Evolutionary conservation across 2,113 vertebrate species (phyloP).

Genomic region (Tachuris rubrigastra): DNA sequence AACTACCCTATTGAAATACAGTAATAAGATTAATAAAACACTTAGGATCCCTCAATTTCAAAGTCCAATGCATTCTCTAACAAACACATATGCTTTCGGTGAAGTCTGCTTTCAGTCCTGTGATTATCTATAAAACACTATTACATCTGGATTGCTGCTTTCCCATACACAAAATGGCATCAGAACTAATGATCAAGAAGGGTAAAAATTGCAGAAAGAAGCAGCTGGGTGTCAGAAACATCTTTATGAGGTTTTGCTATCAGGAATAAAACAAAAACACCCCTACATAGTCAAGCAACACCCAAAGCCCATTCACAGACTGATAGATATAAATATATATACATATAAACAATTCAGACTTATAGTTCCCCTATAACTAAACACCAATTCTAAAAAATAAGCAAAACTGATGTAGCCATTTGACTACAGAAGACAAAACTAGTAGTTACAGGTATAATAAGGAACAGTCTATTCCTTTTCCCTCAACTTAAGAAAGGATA

Average conservation of each 20-base stretch:
- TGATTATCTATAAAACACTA: neutral
- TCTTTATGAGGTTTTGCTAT: neutral
- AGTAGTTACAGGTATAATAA: neutral
- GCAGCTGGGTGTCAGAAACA: neutral
- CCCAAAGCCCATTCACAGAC: neutral
- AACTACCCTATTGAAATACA: neutral
- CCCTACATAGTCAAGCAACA: neutral
- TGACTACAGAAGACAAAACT: neutral
- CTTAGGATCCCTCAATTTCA: neutral
- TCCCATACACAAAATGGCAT: neutral
- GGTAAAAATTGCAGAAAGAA: slow-evolving; percentile 13
- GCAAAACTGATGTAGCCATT: neutral
- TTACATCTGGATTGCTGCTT: neutral
- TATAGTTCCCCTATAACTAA: neutral
- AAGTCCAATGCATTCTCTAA: neutral
- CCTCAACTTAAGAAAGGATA: slow-evolving; percentile 85
- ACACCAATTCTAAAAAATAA: neutral
- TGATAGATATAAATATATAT: neutral
- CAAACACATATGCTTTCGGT: neutral
- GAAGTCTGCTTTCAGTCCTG: slow-evolving; percentile 9
- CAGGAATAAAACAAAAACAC: neutral
- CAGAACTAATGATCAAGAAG: neutral
- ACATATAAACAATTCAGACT: neutral
- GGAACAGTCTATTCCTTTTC: neutral
- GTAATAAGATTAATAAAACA: neutral